Conservation (phyloP, 2,113 vertebrate genomes). For the Amblyopsis rosae region DNA sequence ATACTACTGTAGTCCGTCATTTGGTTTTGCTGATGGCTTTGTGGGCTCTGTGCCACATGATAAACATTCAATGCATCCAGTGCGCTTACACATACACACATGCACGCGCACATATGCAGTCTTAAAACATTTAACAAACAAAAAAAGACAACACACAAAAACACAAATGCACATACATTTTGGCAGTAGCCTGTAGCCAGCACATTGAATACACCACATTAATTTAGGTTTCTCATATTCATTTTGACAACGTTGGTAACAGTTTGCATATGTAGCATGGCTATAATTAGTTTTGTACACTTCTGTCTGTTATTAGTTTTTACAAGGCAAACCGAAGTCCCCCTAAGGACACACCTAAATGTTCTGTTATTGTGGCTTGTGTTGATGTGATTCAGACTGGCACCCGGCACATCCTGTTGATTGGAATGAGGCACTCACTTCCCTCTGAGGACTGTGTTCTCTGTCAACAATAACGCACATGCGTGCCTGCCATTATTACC, state of each 20-base stretch:
- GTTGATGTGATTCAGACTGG: constrained; percentile 40
- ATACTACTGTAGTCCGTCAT: not conserved
- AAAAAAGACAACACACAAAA: not conserved
- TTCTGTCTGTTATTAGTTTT: not conserved
- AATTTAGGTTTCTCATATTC: too few relatives aligned
- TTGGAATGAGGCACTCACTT: constrained; percentile 53
- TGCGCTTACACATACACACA: not conserved
- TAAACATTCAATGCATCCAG: not conserved
- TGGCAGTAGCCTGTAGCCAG: not conserved
- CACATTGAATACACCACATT: not conserved
- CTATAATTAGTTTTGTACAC: constrained; percentile 31
- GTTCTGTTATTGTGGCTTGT: constrained; percentile 19
- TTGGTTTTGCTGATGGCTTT: constrained; percentile 36
- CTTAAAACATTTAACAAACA: not conserved
- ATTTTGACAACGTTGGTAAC: too few relatives aligned
- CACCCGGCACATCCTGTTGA: constrained; percentile 51
- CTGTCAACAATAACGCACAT: constrained; percentile 44
- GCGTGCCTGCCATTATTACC: constrained; percentile 55
- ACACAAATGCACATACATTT: not conserved
- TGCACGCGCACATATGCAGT: too few relatives aligned
- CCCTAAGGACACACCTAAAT: constrained; percentile 34
- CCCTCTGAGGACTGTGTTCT: constrained; percentile 54
- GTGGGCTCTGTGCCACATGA: constrained; percentile 25
- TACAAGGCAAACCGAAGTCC: not conserved
- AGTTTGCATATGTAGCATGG: not conserved